A percentile compares a stretch with the other conserved stretches of the same genome.
phyloP scores from a whole-genome alignment of 1,140 invertebrate genomes.

The Trinorchestia longiramus region DNA sequence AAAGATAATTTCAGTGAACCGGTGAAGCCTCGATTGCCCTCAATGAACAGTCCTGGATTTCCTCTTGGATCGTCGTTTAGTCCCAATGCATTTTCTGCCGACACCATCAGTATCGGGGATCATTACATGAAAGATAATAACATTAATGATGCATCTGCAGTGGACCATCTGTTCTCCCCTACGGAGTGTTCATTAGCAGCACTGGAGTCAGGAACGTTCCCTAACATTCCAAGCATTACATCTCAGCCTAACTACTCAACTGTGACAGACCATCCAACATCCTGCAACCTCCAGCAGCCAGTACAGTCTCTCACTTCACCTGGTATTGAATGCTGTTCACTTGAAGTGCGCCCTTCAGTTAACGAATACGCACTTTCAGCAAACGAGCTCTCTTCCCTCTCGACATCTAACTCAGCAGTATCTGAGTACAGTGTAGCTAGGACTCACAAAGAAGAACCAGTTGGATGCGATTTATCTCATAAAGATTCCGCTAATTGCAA shows the following conservation, averaged over 20 bases:
- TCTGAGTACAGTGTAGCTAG: neutral
- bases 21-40: neutral
- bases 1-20: neutral
- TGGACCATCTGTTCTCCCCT: neutral
- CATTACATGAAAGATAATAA: neutral
- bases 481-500: neutral
- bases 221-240: slow-evolving; percentile 14
- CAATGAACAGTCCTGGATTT: slow-evolving; percentile 30
- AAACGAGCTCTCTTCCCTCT: neutral
- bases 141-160: neutral
- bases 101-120: neutral
- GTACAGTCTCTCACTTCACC: neutral
- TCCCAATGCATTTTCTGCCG: neutral
- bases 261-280: neutral
- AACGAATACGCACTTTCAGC: neutral
- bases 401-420: neutral
- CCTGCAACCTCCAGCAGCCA: neutral
- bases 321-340: neutral
- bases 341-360: neutral
- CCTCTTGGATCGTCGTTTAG: neutral
- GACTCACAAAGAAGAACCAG: neutral
- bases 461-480: neutral
- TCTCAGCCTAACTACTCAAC: neutral
- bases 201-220: neutral
- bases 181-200: neutral